These are phyloP conservation scores for Neolamprologus tretocephalus DNA, from an alignment of 2,113 vertebrate species.

Conservation along the genomic window DNA sequence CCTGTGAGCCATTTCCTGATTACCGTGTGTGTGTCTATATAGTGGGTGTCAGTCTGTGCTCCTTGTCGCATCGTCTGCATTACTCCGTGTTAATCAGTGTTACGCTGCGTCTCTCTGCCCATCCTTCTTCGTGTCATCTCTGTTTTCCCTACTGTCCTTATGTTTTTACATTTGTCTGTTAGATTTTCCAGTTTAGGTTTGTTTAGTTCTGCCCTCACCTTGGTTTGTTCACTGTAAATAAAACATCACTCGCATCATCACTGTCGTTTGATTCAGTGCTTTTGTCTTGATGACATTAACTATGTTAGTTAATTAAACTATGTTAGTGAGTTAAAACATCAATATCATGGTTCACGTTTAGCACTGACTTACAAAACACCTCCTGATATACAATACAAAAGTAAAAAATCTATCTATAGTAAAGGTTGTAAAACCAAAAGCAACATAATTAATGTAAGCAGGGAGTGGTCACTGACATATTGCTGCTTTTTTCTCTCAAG, in stretches of 20 bases:
- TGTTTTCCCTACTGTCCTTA: no score
- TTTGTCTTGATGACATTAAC: background rate
- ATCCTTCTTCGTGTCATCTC: no score
- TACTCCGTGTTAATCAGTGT: background rate
- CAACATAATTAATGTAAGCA: background rate
- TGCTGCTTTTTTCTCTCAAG: background rate
- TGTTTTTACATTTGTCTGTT: fast-evolving
- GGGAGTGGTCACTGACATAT: fast-evolving
- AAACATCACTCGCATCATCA: no score
- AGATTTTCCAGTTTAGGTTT: no score
- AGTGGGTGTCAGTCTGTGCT: background rate
- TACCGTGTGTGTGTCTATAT: fast-evolving
- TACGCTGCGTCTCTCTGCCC: fast-evolving
- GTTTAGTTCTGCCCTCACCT: no score
- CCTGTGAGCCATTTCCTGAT: background rate
- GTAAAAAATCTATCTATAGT: no score
- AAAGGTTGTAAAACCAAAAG: fast-evolving
- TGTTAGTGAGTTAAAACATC: background rate
- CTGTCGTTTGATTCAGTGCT: background rate
- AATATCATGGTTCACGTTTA: fast-evolving
- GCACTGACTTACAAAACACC: background rate
- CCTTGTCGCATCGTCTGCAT: fast-evolving
- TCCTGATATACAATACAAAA: background rate
- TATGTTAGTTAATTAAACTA: background rate
- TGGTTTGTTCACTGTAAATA: no score